These are phyloP conservation scores for Neofelis nebulosa DNA, from an alignment of 2,113 vertebrate genomes.

Conservation along the genomic window DNA sequence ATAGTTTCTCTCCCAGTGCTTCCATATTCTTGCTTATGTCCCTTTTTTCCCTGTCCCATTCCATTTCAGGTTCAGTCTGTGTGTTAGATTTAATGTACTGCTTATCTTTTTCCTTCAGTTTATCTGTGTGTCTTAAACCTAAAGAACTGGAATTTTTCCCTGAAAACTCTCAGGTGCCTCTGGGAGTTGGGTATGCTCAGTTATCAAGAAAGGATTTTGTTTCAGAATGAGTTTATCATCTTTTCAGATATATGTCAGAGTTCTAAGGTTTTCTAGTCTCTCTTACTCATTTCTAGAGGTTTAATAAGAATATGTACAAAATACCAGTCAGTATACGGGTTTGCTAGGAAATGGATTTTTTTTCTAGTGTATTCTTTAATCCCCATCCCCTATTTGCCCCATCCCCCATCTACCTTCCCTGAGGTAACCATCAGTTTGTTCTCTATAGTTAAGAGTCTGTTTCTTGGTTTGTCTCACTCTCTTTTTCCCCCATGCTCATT, in stretches of 20 bases:
- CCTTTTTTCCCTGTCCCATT: conserved; percentile 5
- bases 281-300: not conserved
- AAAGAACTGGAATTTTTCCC: not conserved
- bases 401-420: not conserved
- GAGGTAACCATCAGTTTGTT: not conserved
- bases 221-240: conserved; percentile 34
- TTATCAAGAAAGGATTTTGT: conserved; percentile 44
- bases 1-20: not conserved
- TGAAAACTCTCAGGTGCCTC: not conserved
- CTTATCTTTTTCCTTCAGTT: conserved; percentile 3
- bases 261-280: conserved; percentile 35
- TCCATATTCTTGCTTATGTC: not conserved
- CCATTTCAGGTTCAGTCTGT: not conserved
- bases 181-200: not conserved
- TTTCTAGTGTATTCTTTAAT: not conserved
- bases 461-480: not conserved
- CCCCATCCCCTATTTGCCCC: not conserved
- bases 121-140: not conserved
- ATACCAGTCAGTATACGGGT: not conserved
- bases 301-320: not conserved
- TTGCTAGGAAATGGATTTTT: not conserved
- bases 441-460: not conserved
- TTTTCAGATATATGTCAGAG: not conserved
- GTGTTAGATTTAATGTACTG: not conserved
- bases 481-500: not conserved